phyloP scores from a whole-genome alignment of 2,113 vertebrate species.

The Prionailurus viverrinus region DNA sequence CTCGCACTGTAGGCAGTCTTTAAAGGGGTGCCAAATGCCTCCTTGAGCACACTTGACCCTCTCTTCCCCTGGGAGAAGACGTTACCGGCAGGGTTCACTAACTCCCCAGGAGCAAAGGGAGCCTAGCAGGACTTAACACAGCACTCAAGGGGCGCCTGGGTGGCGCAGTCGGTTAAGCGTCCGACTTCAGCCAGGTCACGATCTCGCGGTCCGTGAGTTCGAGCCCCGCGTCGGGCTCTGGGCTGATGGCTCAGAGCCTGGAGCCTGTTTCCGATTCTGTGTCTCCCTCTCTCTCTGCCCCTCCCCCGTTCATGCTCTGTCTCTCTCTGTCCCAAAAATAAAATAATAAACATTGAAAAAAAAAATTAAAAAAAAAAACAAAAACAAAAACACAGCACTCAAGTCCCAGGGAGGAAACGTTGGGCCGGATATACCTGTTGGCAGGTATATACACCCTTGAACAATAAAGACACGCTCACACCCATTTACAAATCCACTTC shows the following conservation, averaged over 20 bases:
- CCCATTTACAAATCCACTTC: not conserved
- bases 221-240: no score
- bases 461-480: not conserved
- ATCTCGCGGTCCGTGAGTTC: no score
- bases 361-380: no score
- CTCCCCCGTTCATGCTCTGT: no score
- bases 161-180: no score
- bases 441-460: not conserved
- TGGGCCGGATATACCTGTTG: not conserved
- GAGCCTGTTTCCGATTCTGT: no score
- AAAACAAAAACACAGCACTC: not conserved
- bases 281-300: no score
- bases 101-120: not conserved
- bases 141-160: no score
- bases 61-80: not conserved
- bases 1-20: not conserved
- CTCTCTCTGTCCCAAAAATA: no score
- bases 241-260: no score
- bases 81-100: not conserved
- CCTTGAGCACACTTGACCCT: not conserved
- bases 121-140: not conserved
- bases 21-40: slow-evolving; percentile 1
- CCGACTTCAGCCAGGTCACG: no score
- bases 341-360: no score
- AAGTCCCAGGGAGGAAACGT: not conserved